A percentile compares a stretch with the other conserved stretches of the same genome.
Evolutionary conservation across 2,113 vertebrate species (phyloP).

Genomic region (Gallinago paraguaiae): DNA sequence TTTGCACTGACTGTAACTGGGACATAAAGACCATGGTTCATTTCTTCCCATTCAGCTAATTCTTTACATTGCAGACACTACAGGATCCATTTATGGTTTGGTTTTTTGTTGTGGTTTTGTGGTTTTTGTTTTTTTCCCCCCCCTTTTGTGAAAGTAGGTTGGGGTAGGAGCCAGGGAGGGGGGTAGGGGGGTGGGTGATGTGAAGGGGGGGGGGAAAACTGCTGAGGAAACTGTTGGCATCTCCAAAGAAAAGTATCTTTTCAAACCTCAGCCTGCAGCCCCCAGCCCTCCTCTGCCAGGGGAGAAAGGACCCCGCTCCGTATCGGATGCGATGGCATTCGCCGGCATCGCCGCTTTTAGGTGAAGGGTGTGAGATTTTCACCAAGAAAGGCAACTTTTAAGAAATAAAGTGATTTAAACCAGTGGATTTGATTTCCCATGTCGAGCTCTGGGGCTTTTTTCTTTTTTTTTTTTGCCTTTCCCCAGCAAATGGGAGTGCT

Average conservation of each 20-base stretch:
- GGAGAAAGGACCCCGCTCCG: neutral
- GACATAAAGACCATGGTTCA: slow-evolving; percentile 63
- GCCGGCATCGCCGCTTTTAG: neutral
- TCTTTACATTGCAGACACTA: slow-evolving; percentile 61
- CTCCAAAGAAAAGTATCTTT: slow-evolving; percentile 40
- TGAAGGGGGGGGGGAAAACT: slow-evolving; percentile 6
- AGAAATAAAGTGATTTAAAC: neutral
- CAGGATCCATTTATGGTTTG: slow-evolving; percentile 42
- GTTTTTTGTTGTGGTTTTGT: neutral
- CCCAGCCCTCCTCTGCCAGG: neutral
- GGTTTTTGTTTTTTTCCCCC: too few relatives aligned
- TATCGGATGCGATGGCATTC: neutral
- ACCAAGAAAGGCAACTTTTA: neutral
- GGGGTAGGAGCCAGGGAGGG: neutral
- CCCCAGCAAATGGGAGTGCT: neutral
- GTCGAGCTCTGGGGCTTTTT: neutral
- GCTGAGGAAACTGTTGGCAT: slow-evolving; percentile 27
- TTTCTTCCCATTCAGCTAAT: slow-evolving; percentile 69
- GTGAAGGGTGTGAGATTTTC: neutral
- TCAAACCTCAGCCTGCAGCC: neutral
- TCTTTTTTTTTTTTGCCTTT: too few relatives aligned
- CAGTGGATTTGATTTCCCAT: neutral
- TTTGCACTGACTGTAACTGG: slow-evolving; percentile 62
- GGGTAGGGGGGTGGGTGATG: neutral
- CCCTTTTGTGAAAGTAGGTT: slow-evolving; percentile 17